phyloP scores from a whole-genome alignment of 2,888 invertebrate genomes.

The Osmoderma eremita region DNA sequence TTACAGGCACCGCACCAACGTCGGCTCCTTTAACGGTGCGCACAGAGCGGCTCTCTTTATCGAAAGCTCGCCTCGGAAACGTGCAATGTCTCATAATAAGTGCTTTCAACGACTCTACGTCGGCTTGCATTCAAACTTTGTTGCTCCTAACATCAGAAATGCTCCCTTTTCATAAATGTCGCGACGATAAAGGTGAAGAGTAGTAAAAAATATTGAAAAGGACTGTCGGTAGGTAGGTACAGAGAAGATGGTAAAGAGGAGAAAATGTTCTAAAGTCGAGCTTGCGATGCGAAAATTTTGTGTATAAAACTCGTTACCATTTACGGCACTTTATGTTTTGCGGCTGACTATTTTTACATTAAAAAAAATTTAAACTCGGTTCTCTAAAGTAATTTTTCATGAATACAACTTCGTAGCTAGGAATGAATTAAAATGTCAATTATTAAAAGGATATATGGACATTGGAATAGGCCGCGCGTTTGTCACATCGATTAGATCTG shows the following conservation, averaged over 20 bases:
- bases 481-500: too few relatives aligned
- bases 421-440: slow-evolving; percentile 16
- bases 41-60: slow-evolving; percentile 24
- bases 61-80: slow-evolving; percentile 38
- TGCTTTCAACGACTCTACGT: slow-evolving; percentile 38
- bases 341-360: slow-evolving; percentile 35
- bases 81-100: slow-evolving; percentile 40
- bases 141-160: slow-evolving; percentile 37
- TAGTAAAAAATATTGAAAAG: slow-evolving; percentile 25
- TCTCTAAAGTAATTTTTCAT: slow-evolving; percentile 19
- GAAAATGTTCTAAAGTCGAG: slow-evolving; percentile 22
- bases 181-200: slow-evolving; percentile 24
- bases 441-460: neutral
- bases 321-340: slow-evolving; percentile 36
- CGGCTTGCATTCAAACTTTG: slow-evolving; percentile 38
- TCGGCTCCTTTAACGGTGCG: slow-evolving; percentile 38
- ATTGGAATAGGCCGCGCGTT: too few relatives aligned
- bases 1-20: slow-evolving; percentile 11
- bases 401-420: slow-evolving; percentile 8
- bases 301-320: slow-evolving; percentile 40
- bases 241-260: slow-evolving; percentile 26
- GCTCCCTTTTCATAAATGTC: slow-evolving; percentile 39
- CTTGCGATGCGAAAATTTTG: slow-evolving; percentile 38
- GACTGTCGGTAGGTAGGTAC: slow-evolving; percentile 8
- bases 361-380: slow-evolving; percentile 26